A percentile compares a stretch with the other conserved stretches of the same genome.
Conservation (phyloP, 2,113 vertebrate species). For the Hoplias malabaricus region DNA sequence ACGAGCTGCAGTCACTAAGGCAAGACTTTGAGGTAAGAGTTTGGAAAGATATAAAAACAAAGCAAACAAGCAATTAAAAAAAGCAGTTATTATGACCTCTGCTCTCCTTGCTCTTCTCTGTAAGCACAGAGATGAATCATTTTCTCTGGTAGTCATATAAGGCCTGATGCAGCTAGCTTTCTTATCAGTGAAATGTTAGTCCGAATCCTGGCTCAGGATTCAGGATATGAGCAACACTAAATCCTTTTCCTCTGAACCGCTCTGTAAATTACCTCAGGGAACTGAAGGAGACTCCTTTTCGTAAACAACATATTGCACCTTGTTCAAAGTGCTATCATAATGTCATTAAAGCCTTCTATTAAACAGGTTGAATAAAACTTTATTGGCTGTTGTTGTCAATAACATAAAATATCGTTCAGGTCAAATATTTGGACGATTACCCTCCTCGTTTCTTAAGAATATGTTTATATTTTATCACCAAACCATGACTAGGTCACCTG, state of each 20-base stretch:
- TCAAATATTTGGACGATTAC: not conserved
- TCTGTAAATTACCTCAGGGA: not conserved
- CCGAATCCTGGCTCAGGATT: not conserved
- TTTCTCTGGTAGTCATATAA: not conserved
- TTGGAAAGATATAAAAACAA: not conserved
- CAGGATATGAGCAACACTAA: not conserved
- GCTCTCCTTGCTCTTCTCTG: not conserved
- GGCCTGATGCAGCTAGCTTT: not conserved
- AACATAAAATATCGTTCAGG: not conserved
- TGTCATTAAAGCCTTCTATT: not conserved
- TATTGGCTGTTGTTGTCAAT: not conserved
- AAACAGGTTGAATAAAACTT: not conserved
- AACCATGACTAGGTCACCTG: no score
- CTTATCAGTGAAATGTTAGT: not conserved
- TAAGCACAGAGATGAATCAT: conserved; percentile 19
- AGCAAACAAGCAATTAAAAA: not conserved
- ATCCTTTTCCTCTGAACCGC: not conserved
- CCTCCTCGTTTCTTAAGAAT: no score
- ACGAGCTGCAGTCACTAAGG: conserved; percentile 23
- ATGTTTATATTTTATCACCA: not conserved
- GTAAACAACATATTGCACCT: not conserved
- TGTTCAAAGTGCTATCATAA: not conserved
- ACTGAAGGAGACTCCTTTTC: not conserved
- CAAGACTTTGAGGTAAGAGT: conserved; percentile 13
- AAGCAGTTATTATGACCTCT: not conserved